A percentile compares a stretch with the other conserved stretches of the same genome.
These are phyloP conservation scores for Oryzias woworae DNA, from an alignment of 2,113 vertebrate genomes.

Conservation along the genomic window DNA sequence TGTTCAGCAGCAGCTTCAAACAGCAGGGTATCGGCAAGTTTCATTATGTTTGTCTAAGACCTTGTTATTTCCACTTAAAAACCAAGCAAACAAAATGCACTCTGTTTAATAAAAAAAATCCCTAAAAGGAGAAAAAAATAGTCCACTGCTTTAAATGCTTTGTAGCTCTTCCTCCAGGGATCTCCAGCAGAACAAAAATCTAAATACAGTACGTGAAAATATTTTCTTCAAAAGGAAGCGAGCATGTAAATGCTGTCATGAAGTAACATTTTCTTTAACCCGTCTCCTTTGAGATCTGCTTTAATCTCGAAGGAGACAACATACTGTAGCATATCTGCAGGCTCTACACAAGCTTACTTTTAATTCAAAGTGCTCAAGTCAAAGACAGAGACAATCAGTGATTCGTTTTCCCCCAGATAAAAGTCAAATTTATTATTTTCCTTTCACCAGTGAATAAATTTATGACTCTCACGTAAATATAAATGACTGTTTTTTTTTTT, in stretches of 20 bases:
- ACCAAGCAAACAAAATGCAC: not conserved
- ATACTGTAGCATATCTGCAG: not conserved
- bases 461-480: conserved; percentile 15
- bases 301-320: conserved; percentile 6
- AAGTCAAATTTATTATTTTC: conserved; percentile 10
- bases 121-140: not conserved
- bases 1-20: conserved; percentile 7
- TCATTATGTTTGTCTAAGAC: conserved; percentile 34
- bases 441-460: conserved; percentile 34
- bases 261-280: not conserved
- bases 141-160: not conserved
- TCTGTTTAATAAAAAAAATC: not conserved
- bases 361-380: conserved; percentile 1
- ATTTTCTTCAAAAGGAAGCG: no score
- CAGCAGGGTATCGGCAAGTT: conserved; percentile 23
- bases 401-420: conserved; percentile 22
- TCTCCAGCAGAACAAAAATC: no score
- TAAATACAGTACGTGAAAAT: no score
- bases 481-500: conserved; percentile 3
- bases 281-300: not conserved
- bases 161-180: no score
- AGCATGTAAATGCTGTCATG: not conserved
- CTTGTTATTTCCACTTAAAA: conserved; percentile 9
- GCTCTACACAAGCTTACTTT: conserved; percentile 1
- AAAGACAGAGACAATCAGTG: conserved; percentile 15